Evolutionary conservation across 2,113 vertebrate species (phyloP).

Genomic region (Ceyx cyanopectus): DNA sequence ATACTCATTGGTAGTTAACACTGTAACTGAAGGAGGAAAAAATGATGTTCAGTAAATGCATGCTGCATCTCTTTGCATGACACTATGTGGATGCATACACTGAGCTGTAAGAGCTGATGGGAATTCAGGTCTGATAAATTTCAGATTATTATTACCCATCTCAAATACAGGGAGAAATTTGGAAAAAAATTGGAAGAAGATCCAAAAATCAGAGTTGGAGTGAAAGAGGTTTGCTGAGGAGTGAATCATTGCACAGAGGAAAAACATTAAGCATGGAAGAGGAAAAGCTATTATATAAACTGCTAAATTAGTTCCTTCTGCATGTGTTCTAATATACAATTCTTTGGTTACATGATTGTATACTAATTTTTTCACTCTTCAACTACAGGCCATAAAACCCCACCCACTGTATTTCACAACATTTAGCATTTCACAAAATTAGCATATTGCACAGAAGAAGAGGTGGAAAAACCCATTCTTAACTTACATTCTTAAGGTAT

Average conservation of each 20-base stretch:
- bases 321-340: neutral
- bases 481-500: no score
- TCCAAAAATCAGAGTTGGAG: neutral
- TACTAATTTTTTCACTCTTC: neutral
- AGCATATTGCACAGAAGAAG: neutral
- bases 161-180: neutral
- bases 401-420: neutral
- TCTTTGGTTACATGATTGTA: neutral
- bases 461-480: neutral
- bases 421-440: no score
- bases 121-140: neutral
- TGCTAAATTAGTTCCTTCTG: neutral
- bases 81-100: neutral
- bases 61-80: neutral
- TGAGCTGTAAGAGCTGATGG: rapidly evolving
- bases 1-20: neutral
- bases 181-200: neutral
- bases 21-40: neutral
- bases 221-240: neutral
- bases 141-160: neutral
- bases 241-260: neutral
- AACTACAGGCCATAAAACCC: neutral
- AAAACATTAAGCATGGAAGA: neutral
- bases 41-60: neutral
- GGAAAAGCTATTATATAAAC: neutral